phyloP scores from a whole-genome alignment of 2,888 invertebrate species.

The Cryptus viduatorius region DNA sequence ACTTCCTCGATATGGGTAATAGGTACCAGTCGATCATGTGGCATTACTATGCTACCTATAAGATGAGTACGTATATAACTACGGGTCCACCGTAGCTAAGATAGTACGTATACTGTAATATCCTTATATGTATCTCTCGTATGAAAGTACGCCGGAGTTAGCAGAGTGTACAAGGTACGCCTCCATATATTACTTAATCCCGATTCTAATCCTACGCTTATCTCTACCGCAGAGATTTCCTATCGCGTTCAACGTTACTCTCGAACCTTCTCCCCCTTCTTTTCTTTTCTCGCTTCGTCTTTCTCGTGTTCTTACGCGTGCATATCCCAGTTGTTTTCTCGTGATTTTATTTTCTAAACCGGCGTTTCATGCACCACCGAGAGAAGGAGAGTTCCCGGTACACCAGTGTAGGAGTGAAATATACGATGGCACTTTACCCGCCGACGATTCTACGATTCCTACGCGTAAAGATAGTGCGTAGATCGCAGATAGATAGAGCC shows the following conservation, averaged over 20 bases:
- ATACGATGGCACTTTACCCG: constrained; percentile 69
- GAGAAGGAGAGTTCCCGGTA: constrained; percentile 44
- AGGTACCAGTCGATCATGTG: constrained; percentile 53
- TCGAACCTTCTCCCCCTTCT: constrained; percentile 20
- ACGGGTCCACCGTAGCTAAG: neutral
- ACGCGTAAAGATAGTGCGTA: constrained; percentile 68
- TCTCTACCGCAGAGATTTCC: constrained; percentile 65
- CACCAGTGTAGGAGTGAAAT: constrained; percentile 66
- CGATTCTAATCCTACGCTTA: constrained; percentile 67
- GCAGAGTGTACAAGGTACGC: constrained; percentile 44
- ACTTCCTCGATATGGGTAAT: constrained; percentile 55
- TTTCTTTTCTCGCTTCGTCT: constrained; percentile 35
- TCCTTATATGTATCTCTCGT: constrained; percentile 15
- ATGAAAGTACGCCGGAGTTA: constrained; percentile 49
- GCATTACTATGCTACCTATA: constrained; percentile 51
- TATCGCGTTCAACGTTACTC: constrained; percentile 48
- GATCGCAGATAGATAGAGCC: constrained; percentile 63
- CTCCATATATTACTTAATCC: constrained; percentile 67
- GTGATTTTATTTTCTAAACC: constrained; percentile 18
- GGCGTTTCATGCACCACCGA: constrained; percentile 12
- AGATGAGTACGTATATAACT: constrained; percentile 23
- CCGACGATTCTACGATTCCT: constrained; percentile 63
- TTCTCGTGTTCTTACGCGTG: constrained; percentile 54
- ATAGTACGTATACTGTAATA: constrained; percentile 29
- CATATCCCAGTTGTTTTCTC: constrained; percentile 33